Evolutionary conservation across 1,140 invertebrate species (phyloP).

Genomic region (Caenorhabditis tropicalis): DNA sequence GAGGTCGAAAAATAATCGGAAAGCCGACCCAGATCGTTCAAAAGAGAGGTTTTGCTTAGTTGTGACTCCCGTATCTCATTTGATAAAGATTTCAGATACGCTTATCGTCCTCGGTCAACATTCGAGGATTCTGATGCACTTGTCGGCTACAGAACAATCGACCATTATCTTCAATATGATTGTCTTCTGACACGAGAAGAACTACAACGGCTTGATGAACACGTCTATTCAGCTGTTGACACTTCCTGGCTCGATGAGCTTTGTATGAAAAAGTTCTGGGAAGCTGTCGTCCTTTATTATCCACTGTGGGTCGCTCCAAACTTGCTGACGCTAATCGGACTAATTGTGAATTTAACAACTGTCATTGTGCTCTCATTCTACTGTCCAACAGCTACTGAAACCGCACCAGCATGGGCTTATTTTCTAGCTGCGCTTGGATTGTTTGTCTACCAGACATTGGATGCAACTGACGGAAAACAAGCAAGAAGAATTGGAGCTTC

Average conservation of each 20-base stretch:
- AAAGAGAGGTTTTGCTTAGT: not conserved
- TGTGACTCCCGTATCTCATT: not conserved
- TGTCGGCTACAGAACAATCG: not conserved
- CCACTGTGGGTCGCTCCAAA: conserved; percentile 96
- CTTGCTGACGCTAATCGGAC: conserved; percentile 90
- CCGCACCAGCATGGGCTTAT: conserved; percentile 75
- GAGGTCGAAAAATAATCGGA: conserved; percentile 34
- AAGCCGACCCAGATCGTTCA: not conserved
- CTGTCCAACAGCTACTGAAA: conserved; percentile 77
- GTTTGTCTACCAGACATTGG: conserved; percentile 96
- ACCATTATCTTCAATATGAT: conserved; percentile 55
- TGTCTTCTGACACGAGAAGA: conserved; percentile 73
- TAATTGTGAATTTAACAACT: conserved; percentile 89
- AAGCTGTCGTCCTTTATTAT: conserved; percentile 87
- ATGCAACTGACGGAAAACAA: conserved; percentile 87
- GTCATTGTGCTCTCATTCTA: conserved; percentile 88
- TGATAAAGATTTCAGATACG: not conserved
- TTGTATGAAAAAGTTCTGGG: conserved; percentile 81
- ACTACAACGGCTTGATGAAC: conserved; percentile 85
- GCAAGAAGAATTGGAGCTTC: conserved; percentile 88
- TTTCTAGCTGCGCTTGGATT: conserved; percentile 88
- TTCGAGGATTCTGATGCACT: conserved; percentile 21
- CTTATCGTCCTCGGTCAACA: conserved; percentile 15
- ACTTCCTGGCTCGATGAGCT: conserved; percentile 64
- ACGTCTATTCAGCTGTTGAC: conserved; percentile 86